Evolutionary conservation across 1,140 invertebrate species (phyloP).

Genomic region (Drosophila pectinifera): DNA sequence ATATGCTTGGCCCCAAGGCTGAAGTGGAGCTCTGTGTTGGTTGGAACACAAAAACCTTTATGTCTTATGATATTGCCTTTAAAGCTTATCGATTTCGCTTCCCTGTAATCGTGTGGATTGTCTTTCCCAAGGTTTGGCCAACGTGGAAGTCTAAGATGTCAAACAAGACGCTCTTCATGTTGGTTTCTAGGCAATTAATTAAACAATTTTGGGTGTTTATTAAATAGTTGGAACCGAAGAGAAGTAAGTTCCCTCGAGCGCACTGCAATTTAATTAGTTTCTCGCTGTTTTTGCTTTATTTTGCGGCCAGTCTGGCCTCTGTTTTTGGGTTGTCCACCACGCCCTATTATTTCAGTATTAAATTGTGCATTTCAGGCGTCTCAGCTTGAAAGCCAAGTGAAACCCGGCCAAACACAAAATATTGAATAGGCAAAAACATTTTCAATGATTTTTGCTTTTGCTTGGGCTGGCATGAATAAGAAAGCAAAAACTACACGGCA

Average conservation of each 20-base stretch:
- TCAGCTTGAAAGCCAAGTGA: conserved; percentile 8
- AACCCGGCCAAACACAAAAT: conserved; percentile 32
- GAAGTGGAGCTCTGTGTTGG: conserved; percentile 2
- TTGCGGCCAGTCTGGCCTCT: not conserved
- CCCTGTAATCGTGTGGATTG: conserved; percentile 23
- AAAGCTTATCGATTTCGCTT: conserved; percentile 25
- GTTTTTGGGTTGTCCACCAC: conserved; percentile 8
- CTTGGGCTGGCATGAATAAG: conserved; percentile 25
- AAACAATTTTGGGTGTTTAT: too few species aligned
- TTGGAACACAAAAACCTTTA: conserved; percentile 16
- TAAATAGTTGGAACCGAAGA: too few species aligned
- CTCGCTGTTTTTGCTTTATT: not conserved
- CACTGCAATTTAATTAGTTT: not conserved
- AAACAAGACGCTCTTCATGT: not conserved
- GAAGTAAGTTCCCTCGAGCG: not conserved
- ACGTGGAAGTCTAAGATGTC: not conserved
- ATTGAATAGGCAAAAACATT: conserved; percentile 28
- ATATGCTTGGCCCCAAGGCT: conserved; percentile 32
- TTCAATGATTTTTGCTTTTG: conserved; percentile 5
- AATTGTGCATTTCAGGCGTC: conserved; percentile 59
- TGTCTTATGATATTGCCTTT: not conserved
- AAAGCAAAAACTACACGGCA: conserved; percentile 47
- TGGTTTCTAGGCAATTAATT: not conserved
- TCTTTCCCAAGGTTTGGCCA: conserved; percentile 13
- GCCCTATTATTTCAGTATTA: conserved; percentile 47